Evolutionary conservation across 1,140 invertebrate genomes (phyloP).

Genomic region (Zaprionus nigranus): DNA sequence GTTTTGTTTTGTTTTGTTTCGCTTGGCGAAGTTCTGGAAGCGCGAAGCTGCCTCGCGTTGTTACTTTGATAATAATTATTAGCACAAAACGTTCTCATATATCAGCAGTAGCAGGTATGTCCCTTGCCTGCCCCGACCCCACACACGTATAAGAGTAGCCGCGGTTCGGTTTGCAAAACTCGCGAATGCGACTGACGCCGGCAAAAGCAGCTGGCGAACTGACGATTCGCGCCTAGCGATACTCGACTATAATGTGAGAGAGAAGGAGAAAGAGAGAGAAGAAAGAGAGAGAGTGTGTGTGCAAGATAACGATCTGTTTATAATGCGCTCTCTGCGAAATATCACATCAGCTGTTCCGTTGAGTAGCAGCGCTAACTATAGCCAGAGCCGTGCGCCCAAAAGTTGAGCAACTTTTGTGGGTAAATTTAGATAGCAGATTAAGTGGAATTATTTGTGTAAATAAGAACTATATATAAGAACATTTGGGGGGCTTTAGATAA

Average conservation of each 20-base stretch:
- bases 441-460: background rate
- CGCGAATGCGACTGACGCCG: conserved; percentile 31
- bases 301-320: conserved; percentile 19
- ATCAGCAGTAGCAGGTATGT: background rate
- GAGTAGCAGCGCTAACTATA: conserved; percentile 30
- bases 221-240: conserved; percentile 19
- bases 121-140: background rate
- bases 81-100: conserved; percentile 11
- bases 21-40: conserved; percentile 33
- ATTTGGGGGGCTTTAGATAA: background rate
- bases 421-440: conserved; percentile 38
- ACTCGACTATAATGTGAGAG: conserved; percentile 6
- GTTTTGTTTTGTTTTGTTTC: background rate
- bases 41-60: conserved; percentile 7
- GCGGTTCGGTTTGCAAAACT: conserved; percentile 11
- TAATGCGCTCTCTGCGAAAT: background rate
- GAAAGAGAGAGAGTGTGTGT: background rate
- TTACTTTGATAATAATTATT: conserved; percentile 19
- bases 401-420: conserved; percentile 32
- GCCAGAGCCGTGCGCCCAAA: conserved; percentile 32
- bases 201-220: conserved; percentile 27
- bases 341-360: conserved; percentile 19
- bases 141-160: conserved; percentile 4
- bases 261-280: conserved; percentile 6
- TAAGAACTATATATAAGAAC: background rate